Evolutionary conservation across 2,113 vertebrate species (phyloP), one percentile per base, ranked within the genome.

Genomic region (Ophthalmolycus amberensis): DNA sequence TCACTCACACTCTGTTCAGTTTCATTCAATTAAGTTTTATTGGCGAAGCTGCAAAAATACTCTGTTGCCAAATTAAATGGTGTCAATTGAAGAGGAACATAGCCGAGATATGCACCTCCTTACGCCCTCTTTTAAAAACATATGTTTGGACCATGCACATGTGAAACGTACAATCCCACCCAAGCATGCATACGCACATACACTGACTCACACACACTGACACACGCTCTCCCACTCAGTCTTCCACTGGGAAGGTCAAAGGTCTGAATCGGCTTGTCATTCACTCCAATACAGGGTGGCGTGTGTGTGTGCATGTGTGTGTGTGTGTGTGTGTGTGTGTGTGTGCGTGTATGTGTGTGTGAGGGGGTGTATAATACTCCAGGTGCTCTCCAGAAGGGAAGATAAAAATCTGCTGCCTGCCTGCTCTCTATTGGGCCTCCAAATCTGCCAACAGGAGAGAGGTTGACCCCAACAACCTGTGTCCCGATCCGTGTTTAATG

Each of bases 391-490:
- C 83, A 92, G 77, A 83, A 84, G 66, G 82, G 40, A 40, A 89
- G 90, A 92, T 91, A 91, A 87, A 85, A 91, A 91, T 91, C 83
- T 76, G 74, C 46, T 68, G 71, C 81, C 74, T 83, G 80, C 71
- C 86, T 77, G 74, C 78, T 77, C 29, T 85, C 58, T 48, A 73
- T 77, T 79, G 75, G 81, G 83, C 81, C 72, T 85, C 79, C 77
- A 81, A 72, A 91, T 92, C 84, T 90, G 84, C 87, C 89, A 91
- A 86, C 88, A 90, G 86, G 68, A 86, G 77, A 78, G 72, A 80
- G 77, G 29, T 82, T 89, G 85, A 94, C 88, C 90, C 74, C 44
- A 1, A 44, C 56, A 71, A 83, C 82, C 88, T 77, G 67, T 11
- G 67, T 72, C 40, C 69, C 38, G 77, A 74, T 70, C 75, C 52